Evolutionary conservation across 2,888 invertebrate species (phyloP).

Genomic region (Lepidochrysops patricia): DNA sequence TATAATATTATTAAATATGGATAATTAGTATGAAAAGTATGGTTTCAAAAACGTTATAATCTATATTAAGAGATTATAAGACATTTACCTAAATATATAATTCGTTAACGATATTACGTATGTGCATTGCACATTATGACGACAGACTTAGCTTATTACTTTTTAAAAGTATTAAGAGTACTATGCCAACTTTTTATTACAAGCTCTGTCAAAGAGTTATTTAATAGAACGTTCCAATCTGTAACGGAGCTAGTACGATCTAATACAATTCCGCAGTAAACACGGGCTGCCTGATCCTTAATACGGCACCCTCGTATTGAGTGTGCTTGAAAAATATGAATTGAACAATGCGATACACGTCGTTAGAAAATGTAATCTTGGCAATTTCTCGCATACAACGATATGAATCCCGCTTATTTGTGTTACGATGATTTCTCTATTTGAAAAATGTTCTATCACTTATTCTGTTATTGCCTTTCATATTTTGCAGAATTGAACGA

Average conservation of each 20-base stretch:
- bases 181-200: neutral
- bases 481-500: neutral
- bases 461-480: slow-evolving; percentile 2
- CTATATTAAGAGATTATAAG: too few relatives aligned
- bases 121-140: too few relatives aligned
- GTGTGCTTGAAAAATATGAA: slow-evolving; percentile 18
- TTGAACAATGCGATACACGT: slow-evolving; percentile 16
- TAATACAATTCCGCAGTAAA: slow-evolving; percentile 13
- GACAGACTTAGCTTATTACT: too few relatives aligned
- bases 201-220: neutral
- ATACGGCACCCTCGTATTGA: slow-evolving; percentile 14
- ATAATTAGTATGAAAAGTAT: too few relatives aligned
- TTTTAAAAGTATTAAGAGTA: neutral
- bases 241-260: neutral
- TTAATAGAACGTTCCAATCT: neutral
- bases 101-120: too few relatives aligned
- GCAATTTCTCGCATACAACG: slow-evolving; percentile 12
- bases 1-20: too few relatives aligned
- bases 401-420: slow-evolving; percentile 6
- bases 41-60: too few relatives aligned
- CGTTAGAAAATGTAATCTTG: slow-evolving; percentile 18
- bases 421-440: neutral
- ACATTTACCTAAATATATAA: too few relatives aligned
- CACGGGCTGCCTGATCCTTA: slow-evolving; percentile 13
- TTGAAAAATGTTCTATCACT: neutral